Conservation (phyloP, 2,888 invertebrate genomes). For the Lasioglossum lativentre region DNA sequence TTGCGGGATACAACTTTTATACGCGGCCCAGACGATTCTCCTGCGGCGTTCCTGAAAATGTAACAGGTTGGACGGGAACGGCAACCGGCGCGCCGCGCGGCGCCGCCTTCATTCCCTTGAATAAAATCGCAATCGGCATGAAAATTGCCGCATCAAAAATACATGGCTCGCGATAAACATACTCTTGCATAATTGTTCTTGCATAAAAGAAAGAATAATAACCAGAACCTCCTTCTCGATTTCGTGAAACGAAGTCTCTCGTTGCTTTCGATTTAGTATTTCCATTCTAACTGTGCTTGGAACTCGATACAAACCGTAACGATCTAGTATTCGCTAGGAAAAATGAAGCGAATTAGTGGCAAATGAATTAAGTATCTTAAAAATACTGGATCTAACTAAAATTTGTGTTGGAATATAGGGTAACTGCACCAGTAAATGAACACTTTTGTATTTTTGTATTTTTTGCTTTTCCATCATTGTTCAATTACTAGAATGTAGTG, state of each 20-base stretch:
- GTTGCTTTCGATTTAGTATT: not conserved
- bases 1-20: slow-evolving; percentile 68
- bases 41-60: slow-evolving; percentile 52
- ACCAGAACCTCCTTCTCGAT: not conserved
- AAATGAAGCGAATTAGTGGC: not conserved
- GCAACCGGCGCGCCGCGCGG: not conserved
- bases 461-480: too few relatives aligned
- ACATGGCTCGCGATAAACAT: slow-evolving; percentile 7
- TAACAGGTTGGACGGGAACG: slow-evolving; percentile 54
- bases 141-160: slow-evolving; percentile 29
- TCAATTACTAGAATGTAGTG: too few relatives aligned
- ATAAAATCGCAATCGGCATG: slow-evolving; percentile 51
- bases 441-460: too few relatives aligned
- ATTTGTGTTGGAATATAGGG: too few relatives aligned
- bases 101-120: slow-evolving; percentile 19
- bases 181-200: not conserved
- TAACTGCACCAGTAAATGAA: too few relatives aligned
- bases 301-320: not conserved
- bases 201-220: not conserved
- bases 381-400: too few relatives aligned
- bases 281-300: not conserved
- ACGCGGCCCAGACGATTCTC: slow-evolving; percentile 44
- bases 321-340: not conserved
- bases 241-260: not conserved
- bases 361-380: too few relatives aligned